Evolutionary conservation across 1,140 invertebrate genomes (phyloP), one percentile per base, ranked within the genome.

Genomic region (Calephelis nemesis): DNA sequence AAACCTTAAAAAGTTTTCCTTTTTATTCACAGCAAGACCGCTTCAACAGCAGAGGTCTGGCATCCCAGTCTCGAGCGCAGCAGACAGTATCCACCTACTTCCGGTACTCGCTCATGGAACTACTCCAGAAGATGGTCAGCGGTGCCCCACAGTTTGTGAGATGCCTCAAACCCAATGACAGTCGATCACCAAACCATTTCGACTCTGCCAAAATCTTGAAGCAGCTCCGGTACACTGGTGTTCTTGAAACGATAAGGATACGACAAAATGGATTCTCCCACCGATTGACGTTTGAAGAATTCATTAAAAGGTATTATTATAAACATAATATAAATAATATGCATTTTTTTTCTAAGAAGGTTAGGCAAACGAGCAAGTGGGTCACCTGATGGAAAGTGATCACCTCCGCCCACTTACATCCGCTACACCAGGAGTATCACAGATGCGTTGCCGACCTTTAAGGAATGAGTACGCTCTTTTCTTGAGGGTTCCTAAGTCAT

Each of bases 1-100:
- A 30, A 30, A 30, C 2, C 30, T 4, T 30, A 30, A 30, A 30
- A 30, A 30, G 30, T 49, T 1, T 3, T 49, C n/a, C 10, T n/a
- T 49, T 62, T 5, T 65, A 7, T 67, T 66, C 50, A 64, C 62
- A 74, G 74, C 70, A 89, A 80, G 89, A 91, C 68, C 82, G 87
- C n/a, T 91, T 93, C 75, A 94, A 93, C 62, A 94, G 94, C 72
- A 88, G 93, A 63, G 94, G 94, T 19, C 87, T 96, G 12, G 94
- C 95, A 1, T 97, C 96, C n/a, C 96, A 97, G 87, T 96, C 96
- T 0, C 92, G 96, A 75, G 95, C 95, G 7, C 96, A 97, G 83
- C 96, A 97, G 91, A 97, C 96, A 9, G 95, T 97, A 4, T 94
- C 96, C 5, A 97, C 96, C 7, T 97, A 97, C 82, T 97, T 97